These are phyloP conservation scores for Rhynchopsitta pachyrhyncha DNA, from an alignment of 2,113 vertebrate genomes.

Conservation along the genomic window DNA sequence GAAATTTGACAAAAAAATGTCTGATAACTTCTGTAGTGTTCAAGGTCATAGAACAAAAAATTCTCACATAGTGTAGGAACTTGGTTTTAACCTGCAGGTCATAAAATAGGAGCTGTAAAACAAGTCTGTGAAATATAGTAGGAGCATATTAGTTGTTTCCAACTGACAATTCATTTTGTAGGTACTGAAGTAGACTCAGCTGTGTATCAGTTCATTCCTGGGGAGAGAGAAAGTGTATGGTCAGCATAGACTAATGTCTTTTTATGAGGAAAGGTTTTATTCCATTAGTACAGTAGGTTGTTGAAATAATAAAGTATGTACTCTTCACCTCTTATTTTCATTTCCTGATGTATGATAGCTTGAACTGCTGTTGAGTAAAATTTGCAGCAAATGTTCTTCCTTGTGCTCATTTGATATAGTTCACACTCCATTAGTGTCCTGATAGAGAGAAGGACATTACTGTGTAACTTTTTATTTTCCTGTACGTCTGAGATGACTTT, in stretches of 20 bases:
- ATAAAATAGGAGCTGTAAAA: constrained; percentile 48
- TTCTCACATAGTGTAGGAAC: not conserved
- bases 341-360: constrained; percentile 53
- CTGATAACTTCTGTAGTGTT: not conserved
- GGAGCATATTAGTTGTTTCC: constrained; percentile 42
- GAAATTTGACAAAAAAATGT: constrained; percentile 17
- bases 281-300: constrained; percentile 34
- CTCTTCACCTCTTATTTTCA: constrained; percentile 61
- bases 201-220: not conserved
- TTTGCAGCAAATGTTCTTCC: constrained; percentile 54
- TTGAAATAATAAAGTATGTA: constrained; percentile 64
- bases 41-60: constrained; percentile 30
- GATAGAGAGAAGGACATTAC: constrained; percentile 47
- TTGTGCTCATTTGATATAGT: constrained; percentile 60
- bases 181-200: not conserved
- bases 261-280: constrained; percentile 36
- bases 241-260: constrained; percentile 26
- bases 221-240: not conserved
- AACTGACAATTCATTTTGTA: constrained; percentile 32
- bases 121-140: constrained; percentile 4
- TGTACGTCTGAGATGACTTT: constrained; percentile 43
- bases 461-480: constrained; percentile 27
- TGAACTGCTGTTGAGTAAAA: constrained; percentile 67
- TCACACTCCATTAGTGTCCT: constrained; percentile 63
- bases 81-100: constrained; percentile 1